Base-by-base conservation (phyloP, 2,113 vertebrate genomes). In the Trematomus loennbergii region DNA sequence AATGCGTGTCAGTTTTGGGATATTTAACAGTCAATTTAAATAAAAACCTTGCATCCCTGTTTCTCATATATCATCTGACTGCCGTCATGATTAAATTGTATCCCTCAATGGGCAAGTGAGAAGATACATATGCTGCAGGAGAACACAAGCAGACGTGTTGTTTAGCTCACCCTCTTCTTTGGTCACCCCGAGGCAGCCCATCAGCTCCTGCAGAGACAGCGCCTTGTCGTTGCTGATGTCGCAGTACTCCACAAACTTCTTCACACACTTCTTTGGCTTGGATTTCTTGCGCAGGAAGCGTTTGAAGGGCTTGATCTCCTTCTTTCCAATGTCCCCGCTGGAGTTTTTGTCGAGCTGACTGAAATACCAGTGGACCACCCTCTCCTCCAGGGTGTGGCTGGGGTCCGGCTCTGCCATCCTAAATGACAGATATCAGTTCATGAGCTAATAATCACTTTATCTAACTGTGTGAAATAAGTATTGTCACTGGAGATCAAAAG, bases 301-400 rank as follows among this genome's bases (percentile, higher is more conserved):
- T 91, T 97, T 98, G 91, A 99, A 98, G 4, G 97, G 97, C 58
- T 99, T 99, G 86, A 99, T 97, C 91, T 99, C 98, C 86, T 99
- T 99, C 87, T 99, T 99, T 70, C 97, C 97, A 0, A 99, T 97
- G 90, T 98, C 97, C 0, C 98, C 97, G 0, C 96, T 99, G 77
- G 94, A 91, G 79, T 99, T 99, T 89, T 96, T 98, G 85, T 99
- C 98, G 3, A 99, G 95, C 60, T 97, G 95, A 52, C 95, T 96
- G 93, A 99, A 99, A 84, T 99, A 99, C 98, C 98, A 99, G 20
- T 97, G 97, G 16, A 99, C 97, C 3, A 99, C 98, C 70, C 98
- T 92, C 90, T 99, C 98, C 83, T 99, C 98, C 85, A 99, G 93
- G 5, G 98, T 99, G 85, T 99, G 98, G 89, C 93, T 99, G 82